Base-by-base conservation (phyloP, 2,888 invertebrate species). In the Drosophila imparisetae region DNA sequence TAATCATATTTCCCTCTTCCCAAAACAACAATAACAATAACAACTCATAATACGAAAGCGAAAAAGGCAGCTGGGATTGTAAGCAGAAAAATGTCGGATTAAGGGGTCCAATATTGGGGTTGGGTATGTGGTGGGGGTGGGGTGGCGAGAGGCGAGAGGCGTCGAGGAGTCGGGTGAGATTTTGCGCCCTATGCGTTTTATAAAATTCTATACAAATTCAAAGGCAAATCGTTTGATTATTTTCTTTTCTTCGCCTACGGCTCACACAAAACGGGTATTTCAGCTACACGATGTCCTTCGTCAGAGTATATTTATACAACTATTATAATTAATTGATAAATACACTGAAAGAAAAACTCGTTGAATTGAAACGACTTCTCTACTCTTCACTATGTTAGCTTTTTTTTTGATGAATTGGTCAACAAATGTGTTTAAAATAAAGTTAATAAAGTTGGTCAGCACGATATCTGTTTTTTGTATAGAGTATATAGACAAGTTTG, bases 1-100 rank as follows among this genome's bases (percentile, higher is more conserved):
- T 86, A 86, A 86, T 86, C 86, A 82, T 86, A 83, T 83, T 80
- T 76, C 73, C 76, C 73, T 63, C 63, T 48, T 65, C 59, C 54
- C 62, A 48, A 55, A 66, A 72, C 30, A 30, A 32, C 29, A 29
- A 29, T 66, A 80, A 71, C 71, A 76, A 72, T 49, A 76, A 72
- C 65, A 73, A 30, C 48, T 57, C 42, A 60, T 64, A 65, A 67
- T 66, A 57, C 38, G 67, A 65, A 73, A 62, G 72, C 50, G 64
- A 77, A 78, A 78, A 76, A 72, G 57, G 64, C 73, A 78, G 73
- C 73, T 76, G 67, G 66, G 67, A 67, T 57, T 77, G 61, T 52
- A 30, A 62, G 74, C 75, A 58, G 45, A 61, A 66, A 78, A 65
- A 74, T 73, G 64, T 73, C 62, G 66, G 78, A 77, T 78, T 74